phyloP scores from a whole-genome alignment of 2,113 vertebrate species.

The Myrmophylax atrothorax region DNA sequence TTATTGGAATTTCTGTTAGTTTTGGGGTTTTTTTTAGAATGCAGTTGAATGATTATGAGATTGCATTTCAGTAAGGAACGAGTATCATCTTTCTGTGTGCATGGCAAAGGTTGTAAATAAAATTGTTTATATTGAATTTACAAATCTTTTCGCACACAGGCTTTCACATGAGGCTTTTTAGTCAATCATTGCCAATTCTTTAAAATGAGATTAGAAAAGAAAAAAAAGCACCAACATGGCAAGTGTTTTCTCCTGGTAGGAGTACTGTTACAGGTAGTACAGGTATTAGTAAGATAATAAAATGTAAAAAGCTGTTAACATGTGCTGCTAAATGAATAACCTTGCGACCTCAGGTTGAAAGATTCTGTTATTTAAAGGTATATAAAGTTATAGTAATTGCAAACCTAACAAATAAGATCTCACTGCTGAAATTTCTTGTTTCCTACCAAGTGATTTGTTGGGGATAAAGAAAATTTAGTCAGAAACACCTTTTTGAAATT shows the following conservation, averaged over 20 bases:
- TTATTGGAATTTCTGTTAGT: background rate
- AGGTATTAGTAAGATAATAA: background rate
- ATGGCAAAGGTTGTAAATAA: background rate
- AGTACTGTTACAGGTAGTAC: background rate
- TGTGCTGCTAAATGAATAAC: background rate
- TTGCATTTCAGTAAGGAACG: background rate
- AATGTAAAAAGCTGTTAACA: background rate
- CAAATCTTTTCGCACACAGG: background rate
- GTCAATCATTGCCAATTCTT: background rate
- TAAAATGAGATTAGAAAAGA: background rate
- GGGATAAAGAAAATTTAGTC: background rate
- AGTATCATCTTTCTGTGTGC: background rate
- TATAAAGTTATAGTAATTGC: background rate
- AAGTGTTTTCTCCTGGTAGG: background rate
- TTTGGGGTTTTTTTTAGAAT: background rate
- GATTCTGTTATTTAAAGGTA: background rate
- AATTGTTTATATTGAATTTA: background rate
- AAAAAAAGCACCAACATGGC: background rate
- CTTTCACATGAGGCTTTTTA: background rate
- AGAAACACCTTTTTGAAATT: background rate
- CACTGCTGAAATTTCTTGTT: background rate
- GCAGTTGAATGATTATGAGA: background rate
- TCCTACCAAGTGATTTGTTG: background rate
- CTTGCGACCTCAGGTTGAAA: background rate
- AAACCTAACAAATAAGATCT: background rate